phyloP scores from a whole-genome alignment of 2,113 vertebrate genomes.

The Dolichallabes microphthalmus region DNA sequence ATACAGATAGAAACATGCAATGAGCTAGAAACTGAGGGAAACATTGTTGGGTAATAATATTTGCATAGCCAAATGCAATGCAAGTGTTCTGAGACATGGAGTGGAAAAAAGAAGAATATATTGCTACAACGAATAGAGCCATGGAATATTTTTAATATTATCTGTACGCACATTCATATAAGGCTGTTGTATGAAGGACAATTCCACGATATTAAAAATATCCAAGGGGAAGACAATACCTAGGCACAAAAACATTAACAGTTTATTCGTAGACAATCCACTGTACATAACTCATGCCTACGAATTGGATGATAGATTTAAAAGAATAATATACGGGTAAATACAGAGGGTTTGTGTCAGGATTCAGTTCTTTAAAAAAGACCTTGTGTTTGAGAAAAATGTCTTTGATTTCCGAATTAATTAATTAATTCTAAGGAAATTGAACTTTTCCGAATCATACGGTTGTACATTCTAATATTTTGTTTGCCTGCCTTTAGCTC shows the following conservation, averaged over 20 bases:
- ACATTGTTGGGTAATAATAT: constrained; percentile 18
- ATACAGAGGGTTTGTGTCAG: background rate
- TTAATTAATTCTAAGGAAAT: background rate
- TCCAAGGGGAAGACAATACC: background rate
- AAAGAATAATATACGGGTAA: background rate
- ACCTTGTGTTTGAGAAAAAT: background rate
- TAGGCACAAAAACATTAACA: constrained; percentile 1
- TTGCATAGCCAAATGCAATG: constrained; percentile 31
- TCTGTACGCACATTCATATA: background rate
- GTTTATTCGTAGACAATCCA: background rate
- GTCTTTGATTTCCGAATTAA: background rate
- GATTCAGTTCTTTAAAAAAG: background rate
- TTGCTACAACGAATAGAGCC: constrained; percentile 12
- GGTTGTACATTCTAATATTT: no score
- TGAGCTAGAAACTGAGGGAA: background rate
- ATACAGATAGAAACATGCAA: constrained; percentile 25
- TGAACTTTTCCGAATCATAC: background rate
- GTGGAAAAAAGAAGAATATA: background rate
- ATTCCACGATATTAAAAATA: constrained; percentile 17
- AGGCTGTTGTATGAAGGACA: constrained; percentile 3
- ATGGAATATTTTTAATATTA: constrained; percentile 23
- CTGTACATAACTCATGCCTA: background rate
- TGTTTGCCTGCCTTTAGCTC: no score
- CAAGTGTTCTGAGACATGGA: constrained; percentile 16
- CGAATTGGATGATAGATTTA: background rate